A percentile compares a stretch with the other conserved stretches of the same genome.
These are phyloP conservation scores for Ascaphus truei DNA, from an alignment of 2,113 vertebrate genomes.

Conservation along the genomic window DNA sequence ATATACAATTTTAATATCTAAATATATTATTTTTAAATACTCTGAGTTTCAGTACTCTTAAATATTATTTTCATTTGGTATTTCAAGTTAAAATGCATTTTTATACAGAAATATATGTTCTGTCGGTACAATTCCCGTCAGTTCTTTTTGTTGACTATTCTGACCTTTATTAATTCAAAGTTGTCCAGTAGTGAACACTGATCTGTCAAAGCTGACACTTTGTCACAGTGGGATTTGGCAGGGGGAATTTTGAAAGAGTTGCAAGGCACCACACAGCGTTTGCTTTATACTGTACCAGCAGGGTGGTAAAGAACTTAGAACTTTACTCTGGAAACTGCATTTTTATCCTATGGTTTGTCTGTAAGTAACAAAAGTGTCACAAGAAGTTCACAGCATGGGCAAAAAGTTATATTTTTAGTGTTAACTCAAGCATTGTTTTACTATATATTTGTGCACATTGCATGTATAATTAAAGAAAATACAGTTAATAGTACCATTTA, in stretches of 20 bases:
- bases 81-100: neutral
- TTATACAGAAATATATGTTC: neutral
- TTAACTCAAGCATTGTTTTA: neutral
- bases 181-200: conserved; percentile 53
- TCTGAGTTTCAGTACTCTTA: neutral
- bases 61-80: neutral
- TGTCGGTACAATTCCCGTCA: conserved; percentile 34
- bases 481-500: too few relatives aligned
- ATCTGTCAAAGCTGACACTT: conserved; percentile 62
- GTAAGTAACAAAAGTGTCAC: conserved; percentile 40
- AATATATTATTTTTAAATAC: too few relatives aligned
- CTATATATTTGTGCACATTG: neutral
- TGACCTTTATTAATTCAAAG: conserved; percentile 76
- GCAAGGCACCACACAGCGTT: conserved; percentile 41
- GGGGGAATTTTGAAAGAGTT: conserved; percentile 55
- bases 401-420: neutral
- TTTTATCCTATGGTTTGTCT: neutral
- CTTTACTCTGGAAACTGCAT: conserved; percentile 37
- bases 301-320: conserved; percentile 28
- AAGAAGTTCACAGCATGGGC: conserved; percentile 40
- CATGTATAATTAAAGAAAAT: too few relatives aligned
- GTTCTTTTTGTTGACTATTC: conserved; percentile 57
- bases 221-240: conserved; percentile 61
- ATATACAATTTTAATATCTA: too few relatives aligned
- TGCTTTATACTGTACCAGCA: conserved; percentile 39